Base-by-base conservation (phyloP, 2,888 invertebrate genomes). In the Synergus laeviventris region DNA sequence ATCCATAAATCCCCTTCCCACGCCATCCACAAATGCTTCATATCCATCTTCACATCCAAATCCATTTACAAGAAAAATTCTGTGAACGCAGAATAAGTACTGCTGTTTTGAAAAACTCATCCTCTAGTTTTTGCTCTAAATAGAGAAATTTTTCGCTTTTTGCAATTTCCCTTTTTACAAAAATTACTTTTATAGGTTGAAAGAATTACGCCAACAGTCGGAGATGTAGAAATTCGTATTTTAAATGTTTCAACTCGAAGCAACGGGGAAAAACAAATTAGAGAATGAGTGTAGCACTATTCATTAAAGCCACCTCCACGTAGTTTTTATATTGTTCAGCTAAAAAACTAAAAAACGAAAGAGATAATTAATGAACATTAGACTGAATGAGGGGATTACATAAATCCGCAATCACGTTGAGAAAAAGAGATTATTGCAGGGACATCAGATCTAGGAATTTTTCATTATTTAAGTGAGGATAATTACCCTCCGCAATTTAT, bases 351-450 rank as follows among this genome's bases (percentile, higher is more conserved):
- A 66, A 66, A n/a, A n/a, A 16, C 7, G 49, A 5, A 49, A n/a
- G 16, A 2, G 66, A 66, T 16, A 42, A 66, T 66, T 66, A 66
- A 45, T 24, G 66, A 66, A 66, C 24, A n/a, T 45, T 66, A 66
- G 45, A 31, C 45, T 66, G 66, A 45, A 66, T 45, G 66, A 45
- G 66, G 42, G 66, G 66, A 66, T 66, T 66, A 66, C 45, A 66
- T 66, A 66, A 66, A 66, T 66, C 66, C 66, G 16, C 45, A 66
- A 66, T 66, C 42, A 66, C 42, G 66, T 21, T 45, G 24, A 45
- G 45, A 66, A 66, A 16, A 31, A 45, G 66, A 66, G 66, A 66
- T 66, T 66, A 66, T 66, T 66, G 24, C 42, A 42, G 66, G 24
- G 42, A 45, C 42, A 66, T 66, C 42, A 45, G 66, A 1, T 1